Evolutionary conservation across 1,140 invertebrate species (phyloP), one percentile per base, ranked within the genome.

Genomic region (Ceratosolen fusciceps): DNA sequence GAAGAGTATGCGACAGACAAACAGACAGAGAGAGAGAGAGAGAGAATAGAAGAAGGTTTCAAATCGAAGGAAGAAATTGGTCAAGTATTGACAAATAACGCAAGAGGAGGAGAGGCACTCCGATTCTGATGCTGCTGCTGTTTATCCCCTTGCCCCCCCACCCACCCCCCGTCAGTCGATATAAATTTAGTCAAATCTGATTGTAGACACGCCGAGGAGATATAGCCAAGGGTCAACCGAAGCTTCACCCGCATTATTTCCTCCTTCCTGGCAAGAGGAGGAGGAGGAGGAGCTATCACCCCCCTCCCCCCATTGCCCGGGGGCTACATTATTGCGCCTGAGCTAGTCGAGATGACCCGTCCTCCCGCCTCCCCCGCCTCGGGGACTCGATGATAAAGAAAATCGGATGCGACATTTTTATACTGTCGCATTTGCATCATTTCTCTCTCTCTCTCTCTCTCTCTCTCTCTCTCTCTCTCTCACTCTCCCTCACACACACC

Each of bases 41-140:
- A 9, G 31, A 72, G 29, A 34, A 54, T 7, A 34, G 34, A n/a
- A 16, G 49, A 29, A 26, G 26, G 37, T 47, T 52, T 31, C 21
- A 8, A 14, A 2, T 62, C 12, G 5, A 4, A 31, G 39, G 10
- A 43, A 39, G n/a, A 43, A 77, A 77, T 77, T 31, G 52, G 19
- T 29, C 21, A 60, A 60, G 58, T 71, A 71, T 77, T 77, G 75
- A 77, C 67, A 71, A 71, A 77, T 71, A 77, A n/a, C 34, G 24
- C 12, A 21, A 12, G 9, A 19, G 19, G 10, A n/a, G n/a, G 58
- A n/a, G n/a, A n/a, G n/a, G n/a, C n/a, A n/a, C n/a, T n/a, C n/a
- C n/a, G n/a, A n/a, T n/a, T n/a, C n/a, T n/a, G n/a, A n/a, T n/a
- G n/a, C n/a, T n/a, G n/a, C n/a, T n/a, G n/a, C n/a, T n/a, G n/a